A percentile compares a stretch with the other conserved stretches of the same genome.
Evolutionary conservation across 2,888 invertebrate species (phyloP).

Genomic region (Tachina fera): DNA sequence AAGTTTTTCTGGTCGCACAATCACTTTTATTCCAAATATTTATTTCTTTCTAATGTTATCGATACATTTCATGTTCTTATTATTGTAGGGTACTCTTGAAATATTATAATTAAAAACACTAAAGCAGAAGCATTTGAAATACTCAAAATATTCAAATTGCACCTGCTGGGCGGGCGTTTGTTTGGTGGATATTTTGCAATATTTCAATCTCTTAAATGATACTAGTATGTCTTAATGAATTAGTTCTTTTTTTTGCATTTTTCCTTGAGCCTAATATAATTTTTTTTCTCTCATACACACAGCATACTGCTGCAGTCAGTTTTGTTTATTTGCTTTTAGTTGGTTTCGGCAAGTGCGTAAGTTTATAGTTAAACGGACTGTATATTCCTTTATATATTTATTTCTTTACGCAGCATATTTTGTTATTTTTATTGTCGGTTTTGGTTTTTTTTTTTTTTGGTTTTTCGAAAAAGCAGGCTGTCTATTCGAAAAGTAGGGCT

Average conservation of each 20-base stretch:
- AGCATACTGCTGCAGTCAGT: background rate
- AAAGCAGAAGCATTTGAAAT: background rate
- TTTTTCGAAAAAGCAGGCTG: too few species aligned
- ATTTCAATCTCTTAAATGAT: background rate
- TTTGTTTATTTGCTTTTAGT: constrained; percentile 20
- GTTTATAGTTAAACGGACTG: background rate
- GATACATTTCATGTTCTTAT: too few species aligned
- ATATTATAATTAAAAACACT: background rate
- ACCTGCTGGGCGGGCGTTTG: constrained; percentile 29
- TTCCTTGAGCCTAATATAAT: constrained; percentile 29
- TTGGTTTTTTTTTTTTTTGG: too few species aligned
- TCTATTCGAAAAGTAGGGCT: too few species aligned
- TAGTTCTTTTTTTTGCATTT: background rate
- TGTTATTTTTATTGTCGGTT: too few species aligned
- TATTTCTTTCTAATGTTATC: too few species aligned
- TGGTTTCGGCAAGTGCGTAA: background rate
- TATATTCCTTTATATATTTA: background rate
- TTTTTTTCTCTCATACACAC: background rate
- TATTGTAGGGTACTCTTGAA: background rate
- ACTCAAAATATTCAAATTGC: constrained; percentile 10
- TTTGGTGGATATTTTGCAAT: constrained; percentile 12
- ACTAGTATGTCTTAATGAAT: background rate
- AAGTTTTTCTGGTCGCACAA: too few species aligned
- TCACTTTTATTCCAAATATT: too few species aligned
- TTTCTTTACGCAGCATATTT: too few species aligned